Conservation (phyloP, 2,888 invertebrate species). For the Phortica okadai region DNA sequence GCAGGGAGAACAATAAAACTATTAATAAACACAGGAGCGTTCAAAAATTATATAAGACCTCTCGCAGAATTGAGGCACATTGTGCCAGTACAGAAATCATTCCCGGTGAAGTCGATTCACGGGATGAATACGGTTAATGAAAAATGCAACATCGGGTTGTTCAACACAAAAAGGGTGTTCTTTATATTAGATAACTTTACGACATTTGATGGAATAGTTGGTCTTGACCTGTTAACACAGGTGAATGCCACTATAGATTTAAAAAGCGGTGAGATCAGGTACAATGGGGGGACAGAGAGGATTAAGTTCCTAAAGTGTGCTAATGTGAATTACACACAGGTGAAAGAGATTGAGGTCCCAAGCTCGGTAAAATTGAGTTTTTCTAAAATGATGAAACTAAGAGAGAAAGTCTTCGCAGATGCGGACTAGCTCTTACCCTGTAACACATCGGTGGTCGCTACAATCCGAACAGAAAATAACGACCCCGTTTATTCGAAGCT, state of each 20-base stretch:
- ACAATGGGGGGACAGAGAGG: slow-evolving; percentile 36
- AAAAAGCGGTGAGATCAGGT: slow-evolving; percentile 31
- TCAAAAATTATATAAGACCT: slow-evolving; percentile 34
- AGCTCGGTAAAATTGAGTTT: not conserved
- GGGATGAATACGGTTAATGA: too few relatives aligned
- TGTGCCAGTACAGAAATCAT: slow-evolving; percentile 17
- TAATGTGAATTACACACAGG: not conserved
- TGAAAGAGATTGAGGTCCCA: not conserved
- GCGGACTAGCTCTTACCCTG: too few relatives aligned
- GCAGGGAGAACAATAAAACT: slow-evolving; percentile 20
- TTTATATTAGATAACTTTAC: slow-evolving; percentile 26
- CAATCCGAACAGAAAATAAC: too few relatives aligned
- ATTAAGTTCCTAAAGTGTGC: slow-evolving; percentile 22
- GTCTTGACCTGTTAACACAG: slow-evolving; percentile 42
- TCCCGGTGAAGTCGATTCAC: slow-evolving; percentile 35
- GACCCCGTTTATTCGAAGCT: too few relatives aligned
- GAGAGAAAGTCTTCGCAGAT: too few relatives aligned
- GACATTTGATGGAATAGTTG: slow-evolving; percentile 42
- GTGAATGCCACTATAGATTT: slow-evolving; percentile 37
- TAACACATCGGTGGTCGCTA: too few relatives aligned
- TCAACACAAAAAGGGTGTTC: slow-evolving; percentile 30
- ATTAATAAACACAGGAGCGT: slow-evolving; percentile 40
- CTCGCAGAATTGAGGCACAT: slow-evolving; percentile 25
- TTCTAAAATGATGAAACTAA: too few relatives aligned
- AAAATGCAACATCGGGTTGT: too few relatives aligned